These are phyloP conservation scores for Tetragnatha montana DNA, from an alignment of 2,888 invertebrate genomes.

Conservation along the genomic window DNA sequence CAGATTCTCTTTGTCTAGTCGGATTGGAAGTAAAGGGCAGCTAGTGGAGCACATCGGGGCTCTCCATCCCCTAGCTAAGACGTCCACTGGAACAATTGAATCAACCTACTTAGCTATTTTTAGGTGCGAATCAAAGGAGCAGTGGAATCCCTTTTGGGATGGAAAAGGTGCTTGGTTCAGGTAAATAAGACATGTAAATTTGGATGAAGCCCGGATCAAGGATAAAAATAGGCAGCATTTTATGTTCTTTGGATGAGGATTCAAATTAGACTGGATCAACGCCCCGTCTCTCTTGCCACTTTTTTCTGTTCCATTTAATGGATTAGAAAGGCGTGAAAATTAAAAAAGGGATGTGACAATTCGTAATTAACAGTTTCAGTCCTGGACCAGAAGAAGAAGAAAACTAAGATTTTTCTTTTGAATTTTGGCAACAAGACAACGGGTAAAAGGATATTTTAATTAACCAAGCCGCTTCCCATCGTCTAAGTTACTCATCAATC, in stretches of 20 bases:
- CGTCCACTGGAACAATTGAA: constrained; percentile 22
- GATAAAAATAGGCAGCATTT: background rate
- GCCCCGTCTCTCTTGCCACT: too few species aligned
- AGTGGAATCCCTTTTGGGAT: background rate
- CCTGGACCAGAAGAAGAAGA: too few species aligned
- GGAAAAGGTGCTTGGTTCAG: background rate
- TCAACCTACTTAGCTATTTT: constrained; percentile 46
- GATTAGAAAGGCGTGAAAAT: too few species aligned
- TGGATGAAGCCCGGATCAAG: background rate
- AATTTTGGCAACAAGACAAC: too few species aligned
- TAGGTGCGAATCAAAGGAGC: background rate
- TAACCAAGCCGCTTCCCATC: too few species aligned
- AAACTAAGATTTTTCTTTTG: too few species aligned
- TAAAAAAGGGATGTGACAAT: too few species aligned
- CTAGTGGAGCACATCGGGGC: constrained; percentile 4
- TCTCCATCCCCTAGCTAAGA: background rate
- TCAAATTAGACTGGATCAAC: background rate
- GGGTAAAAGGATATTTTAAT: too few species aligned
- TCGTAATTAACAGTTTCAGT: too few species aligned
- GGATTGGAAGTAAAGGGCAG: constrained; percentile 20
- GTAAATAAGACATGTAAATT: background rate
- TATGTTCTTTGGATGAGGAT: background rate
- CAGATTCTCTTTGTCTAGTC: background rate
- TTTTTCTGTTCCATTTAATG: too few species aligned
- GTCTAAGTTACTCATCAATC: too few species aligned